phyloP scores from a whole-genome alignment of 2,888 invertebrate species.

The Aspidiotus rigidus region DNA sequence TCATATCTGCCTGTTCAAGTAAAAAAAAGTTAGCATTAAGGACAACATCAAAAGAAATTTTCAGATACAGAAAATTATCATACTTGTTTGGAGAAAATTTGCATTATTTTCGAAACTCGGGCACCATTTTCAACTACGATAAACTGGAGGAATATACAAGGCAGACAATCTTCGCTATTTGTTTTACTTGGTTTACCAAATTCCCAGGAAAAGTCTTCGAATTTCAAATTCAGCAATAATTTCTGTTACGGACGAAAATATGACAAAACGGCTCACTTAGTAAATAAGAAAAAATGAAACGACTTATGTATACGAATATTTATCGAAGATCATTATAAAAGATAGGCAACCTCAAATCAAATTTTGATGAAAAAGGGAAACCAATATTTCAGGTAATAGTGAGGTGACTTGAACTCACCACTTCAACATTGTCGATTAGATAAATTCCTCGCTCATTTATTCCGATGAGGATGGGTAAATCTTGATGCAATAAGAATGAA shows the following conservation, averaged over 20 bases:
- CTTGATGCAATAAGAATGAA: slow-evolving; percentile 74
- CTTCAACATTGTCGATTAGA: slow-evolving; percentile 73
- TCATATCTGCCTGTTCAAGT: slow-evolving; percentile 58
- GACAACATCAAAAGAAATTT: slow-evolving; percentile 25
- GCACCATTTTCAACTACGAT: slow-evolving; percentile 67
- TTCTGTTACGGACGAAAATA: slow-evolving; percentile 50
- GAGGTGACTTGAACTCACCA: slow-evolving; percentile 51
- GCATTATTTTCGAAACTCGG: slow-evolving; percentile 68
- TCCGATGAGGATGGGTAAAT: slow-evolving; percentile 79
- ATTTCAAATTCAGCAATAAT: slow-evolving; percentile 70
- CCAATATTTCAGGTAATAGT: neutral
- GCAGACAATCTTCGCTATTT: slow-evolving; percentile 63
- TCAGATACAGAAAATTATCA: slow-evolving; percentile 53
- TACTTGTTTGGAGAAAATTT: slow-evolving; percentile 52
- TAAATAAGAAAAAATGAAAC: neutral
- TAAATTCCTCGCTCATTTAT: slow-evolving; percentile 76
- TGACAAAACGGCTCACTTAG: neutral
- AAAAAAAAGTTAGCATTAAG: slow-evolving; percentile 25
- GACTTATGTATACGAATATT: neutral
- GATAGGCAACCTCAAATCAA: too few relatives aligned
- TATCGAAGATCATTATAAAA: neutral
- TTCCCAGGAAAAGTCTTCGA: slow-evolving; percentile 87
- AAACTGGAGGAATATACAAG: slow-evolving; percentile 87
- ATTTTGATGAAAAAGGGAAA: too few relatives aligned
- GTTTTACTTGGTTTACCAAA: slow-evolving; percentile 78